Percentiles rank a stretch among this genome's conserved stretches.
Evolutionary conservation across 2,888 invertebrate genomes (phyloP).

Genomic region (Neocrepidodera transversa): DNA sequence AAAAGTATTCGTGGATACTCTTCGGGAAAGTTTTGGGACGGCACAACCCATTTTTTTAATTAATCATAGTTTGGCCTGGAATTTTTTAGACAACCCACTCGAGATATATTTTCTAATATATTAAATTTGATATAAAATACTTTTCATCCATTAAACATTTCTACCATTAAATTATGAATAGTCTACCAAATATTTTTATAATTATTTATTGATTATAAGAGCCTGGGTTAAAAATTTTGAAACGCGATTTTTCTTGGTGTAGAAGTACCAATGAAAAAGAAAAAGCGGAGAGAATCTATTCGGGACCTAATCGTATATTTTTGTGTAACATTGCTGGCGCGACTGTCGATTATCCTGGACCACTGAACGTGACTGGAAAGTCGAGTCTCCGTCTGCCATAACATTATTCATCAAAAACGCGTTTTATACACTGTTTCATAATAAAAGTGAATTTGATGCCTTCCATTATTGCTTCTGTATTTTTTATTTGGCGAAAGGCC

Average conservation of each 20-base stretch:
- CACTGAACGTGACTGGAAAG: conserved; percentile 58
- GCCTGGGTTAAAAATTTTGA: too few species aligned
- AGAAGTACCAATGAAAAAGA: conserved; percentile 19
- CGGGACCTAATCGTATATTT: conserved; percentile 46
- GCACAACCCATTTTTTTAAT: too few species aligned
- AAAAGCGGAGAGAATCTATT: conserved; percentile 30
- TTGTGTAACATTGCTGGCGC: conserved; percentile 54
- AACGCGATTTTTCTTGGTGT: conserved; percentile 14
- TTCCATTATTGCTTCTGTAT: conserved; percentile 46
- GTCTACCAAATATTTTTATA: too few species aligned
- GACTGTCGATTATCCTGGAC: conserved; percentile 59
- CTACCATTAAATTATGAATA: too few species aligned
- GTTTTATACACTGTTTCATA: conserved; percentile 60
- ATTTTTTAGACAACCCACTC: too few species aligned
- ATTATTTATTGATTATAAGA: too few species aligned
- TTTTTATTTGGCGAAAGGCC: conserved; percentile 8
- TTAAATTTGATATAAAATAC: too few species aligned
- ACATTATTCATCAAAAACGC: conserved; percentile 61
- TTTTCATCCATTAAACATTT: too few species aligned
- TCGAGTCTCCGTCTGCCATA: conserved; percentile 52
- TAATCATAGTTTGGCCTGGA: too few species aligned
- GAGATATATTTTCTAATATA: too few species aligned
- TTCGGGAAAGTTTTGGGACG: too few species aligned
- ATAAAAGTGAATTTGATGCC: conserved; percentile 59
- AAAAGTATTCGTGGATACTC: too few species aligned